Base-by-base conservation (phyloP, 1,140 invertebrate genomes). In the Drosophila sulfurigaster region DNA sequence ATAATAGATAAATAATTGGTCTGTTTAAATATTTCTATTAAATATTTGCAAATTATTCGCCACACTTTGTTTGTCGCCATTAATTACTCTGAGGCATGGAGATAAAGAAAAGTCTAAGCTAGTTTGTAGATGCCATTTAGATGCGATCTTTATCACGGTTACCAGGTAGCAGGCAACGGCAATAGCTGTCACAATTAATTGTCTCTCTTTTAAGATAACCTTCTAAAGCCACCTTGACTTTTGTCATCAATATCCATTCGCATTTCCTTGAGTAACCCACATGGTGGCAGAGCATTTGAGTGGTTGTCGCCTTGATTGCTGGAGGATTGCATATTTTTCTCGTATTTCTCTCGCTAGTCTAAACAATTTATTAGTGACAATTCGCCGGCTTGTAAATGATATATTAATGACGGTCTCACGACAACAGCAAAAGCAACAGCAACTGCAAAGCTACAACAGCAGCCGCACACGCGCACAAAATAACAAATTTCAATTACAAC, bases 321-420 rank as follows among this genome's bases (percentile, higher is more conserved):
- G 7, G 49, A 8, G 35, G 49, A 41, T 38, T 73, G 51, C 25
- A 51, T 41, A 38, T 59, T 45, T 69, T 13, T 68, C 69, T 68
- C 56, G 54, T 52, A 67, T 67, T 66, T 66, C 54, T 66, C 54
- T 48, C 16, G 41, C 77, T 16, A 60, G 75, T 67, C 56, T 35
- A 88, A 83, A 74, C 85, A 89, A 89, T 89, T 89, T 89, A 85
- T 89, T 85, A 81, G 69, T 71, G 54, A 89, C 83, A 79, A 88
- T 88, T 88, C 74, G 82, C 68, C 69, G 71, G 76, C 81, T 89
- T 89, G 85, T 89, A 89, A 89, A 89, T 89, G 85, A 89, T 87
- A 89, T 89, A 89, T 89, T 89, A 89, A 89, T 79, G 85, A 89
- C 72, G 69, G 68, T 74, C 65, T 78, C 78, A 72, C 75, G 71